A percentile compares a stretch with the other conserved stretches of the same genome.
These are phyloP conservation scores for Hymenochirus boettgeri DNA, from an alignment of 2,113 vertebrate genomes.

Conservation along the genomic window DNA sequence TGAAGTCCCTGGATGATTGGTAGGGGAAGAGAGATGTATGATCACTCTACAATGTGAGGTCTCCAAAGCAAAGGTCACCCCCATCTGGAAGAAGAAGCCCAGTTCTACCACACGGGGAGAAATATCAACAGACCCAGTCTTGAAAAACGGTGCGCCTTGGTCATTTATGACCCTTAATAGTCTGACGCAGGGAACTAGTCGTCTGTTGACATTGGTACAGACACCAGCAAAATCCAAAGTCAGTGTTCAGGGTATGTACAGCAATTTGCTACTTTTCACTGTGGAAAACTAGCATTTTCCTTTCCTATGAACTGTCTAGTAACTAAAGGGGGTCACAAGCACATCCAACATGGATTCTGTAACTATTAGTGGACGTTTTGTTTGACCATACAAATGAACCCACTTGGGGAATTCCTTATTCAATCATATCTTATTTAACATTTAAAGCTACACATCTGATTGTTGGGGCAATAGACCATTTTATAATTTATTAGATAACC, in stretches of 20 bases:
- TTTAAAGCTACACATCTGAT: too few relatives aligned
- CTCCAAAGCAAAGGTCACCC: conserved; percentile 78
- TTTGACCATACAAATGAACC: too few relatives aligned
- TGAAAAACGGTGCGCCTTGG: conserved; percentile 76
- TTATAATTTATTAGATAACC: too few relatives aligned
- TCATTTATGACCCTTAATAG: conserved; percentile 73
- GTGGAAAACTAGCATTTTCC: too few relatives aligned
- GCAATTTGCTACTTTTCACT: too few relatives aligned
- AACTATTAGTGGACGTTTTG: too few relatives aligned
- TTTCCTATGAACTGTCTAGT: too few relatives aligned
- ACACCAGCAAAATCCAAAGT: conserved; percentile 79
- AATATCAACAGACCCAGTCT: conserved; percentile 78
- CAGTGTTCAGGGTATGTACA: conserved; percentile 81
- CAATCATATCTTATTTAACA: too few relatives aligned
- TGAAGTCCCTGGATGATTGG: conserved; percentile 83
- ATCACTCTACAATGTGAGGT: conserved; percentile 83
- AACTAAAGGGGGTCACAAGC: too few relatives aligned
- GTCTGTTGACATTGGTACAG: conserved; percentile 81
- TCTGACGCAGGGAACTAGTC: conserved; percentile 80
- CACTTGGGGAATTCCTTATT: too few relatives aligned
- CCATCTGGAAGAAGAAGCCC: conserved; percentile 82
- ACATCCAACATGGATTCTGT: too few relatives aligned
- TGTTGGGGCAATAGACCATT: too few relatives aligned
- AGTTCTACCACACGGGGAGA: conserved; percentile 70
- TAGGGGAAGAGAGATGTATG: conserved; percentile 74